Percentiles rank a stretch among this genome's conserved stretches.
Evolutionary conservation across 2,113 vertebrate genomes (phyloP).

Genomic region (Oophaga pumilio): DNA sequence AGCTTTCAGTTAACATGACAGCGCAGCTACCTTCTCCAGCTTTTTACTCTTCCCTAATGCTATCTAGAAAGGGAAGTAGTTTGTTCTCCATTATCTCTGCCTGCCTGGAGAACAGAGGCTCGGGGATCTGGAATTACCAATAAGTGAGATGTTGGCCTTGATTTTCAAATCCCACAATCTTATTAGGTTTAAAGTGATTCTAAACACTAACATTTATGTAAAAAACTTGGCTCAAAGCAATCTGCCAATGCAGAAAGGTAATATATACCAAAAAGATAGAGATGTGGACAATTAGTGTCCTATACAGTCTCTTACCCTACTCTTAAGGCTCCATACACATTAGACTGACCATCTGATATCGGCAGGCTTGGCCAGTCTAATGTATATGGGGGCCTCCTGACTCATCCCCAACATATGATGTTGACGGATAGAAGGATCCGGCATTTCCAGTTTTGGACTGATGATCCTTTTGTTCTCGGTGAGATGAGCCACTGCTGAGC

Average conservation of each 20-base stretch:
- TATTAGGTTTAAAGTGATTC: slow-evolving; percentile 33
- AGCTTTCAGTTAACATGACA: slow-evolving; percentile 61
- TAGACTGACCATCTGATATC: too few species aligned
- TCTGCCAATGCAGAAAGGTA: neutral
- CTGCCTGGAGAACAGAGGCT: slow-evolving; percentile 21
- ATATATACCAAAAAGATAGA: neutral
- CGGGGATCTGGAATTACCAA: slow-evolving; percentile 15
- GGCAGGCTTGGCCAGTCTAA: too few species aligned
- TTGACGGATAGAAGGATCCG: too few species aligned
- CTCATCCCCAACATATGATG: too few species aligned
- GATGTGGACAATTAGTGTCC: neutral
- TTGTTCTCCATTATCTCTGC: slow-evolving; percentile 43
- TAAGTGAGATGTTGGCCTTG: slow-evolving; percentile 19
- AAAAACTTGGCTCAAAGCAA: slow-evolving; percentile 5
- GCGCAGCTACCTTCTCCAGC: slow-evolving; percentile 11
- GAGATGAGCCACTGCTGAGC: too few species aligned
- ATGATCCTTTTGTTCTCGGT: too few species aligned
- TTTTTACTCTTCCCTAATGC: slow-evolving; percentile 38
- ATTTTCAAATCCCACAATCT: slow-evolving; percentile 42
- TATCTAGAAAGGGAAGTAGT: slow-evolving; percentile 40
- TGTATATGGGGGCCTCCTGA: too few species aligned
- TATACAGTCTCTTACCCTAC: neutral
- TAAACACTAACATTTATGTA: slow-evolving; percentile 28
- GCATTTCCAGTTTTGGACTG: too few species aligned
- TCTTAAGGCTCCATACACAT: too few species aligned